Conservation (phyloP, 1,140 invertebrate genomes). For the Agrilus planipennis region DNA sequence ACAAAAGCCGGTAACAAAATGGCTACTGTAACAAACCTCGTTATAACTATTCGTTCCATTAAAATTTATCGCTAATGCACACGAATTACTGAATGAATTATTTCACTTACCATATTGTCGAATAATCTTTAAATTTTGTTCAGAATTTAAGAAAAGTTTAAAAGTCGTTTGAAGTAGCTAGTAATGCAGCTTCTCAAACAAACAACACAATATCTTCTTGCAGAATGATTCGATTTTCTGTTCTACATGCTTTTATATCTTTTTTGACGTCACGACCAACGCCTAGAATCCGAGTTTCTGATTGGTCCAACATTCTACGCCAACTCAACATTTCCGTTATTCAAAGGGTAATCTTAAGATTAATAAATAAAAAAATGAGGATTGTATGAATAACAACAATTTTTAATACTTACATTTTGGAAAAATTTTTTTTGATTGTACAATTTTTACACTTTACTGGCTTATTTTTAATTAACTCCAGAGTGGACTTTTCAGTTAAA, state of each 20-base stretch:
- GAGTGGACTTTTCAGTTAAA: too few species aligned
- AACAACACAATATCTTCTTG: too few species aligned
- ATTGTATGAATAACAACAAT: too few species aligned
- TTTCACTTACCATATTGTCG: constrained; percentile 3
- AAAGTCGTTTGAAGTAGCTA: background rate
- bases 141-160: background rate
- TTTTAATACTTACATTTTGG: too few species aligned
- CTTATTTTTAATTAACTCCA: too few species aligned
- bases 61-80: background rate
- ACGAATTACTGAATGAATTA: background rate
- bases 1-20: constrained; percentile 2
- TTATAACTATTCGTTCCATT: background rate
- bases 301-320: too few species aligned
- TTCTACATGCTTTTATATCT: background rate
- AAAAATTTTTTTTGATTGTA: too few species aligned
- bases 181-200: constrained; percentile 3
- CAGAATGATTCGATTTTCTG: constrained; percentile 3
- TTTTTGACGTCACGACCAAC: constrained; percentile 4
- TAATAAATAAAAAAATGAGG: too few species aligned
- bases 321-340: too few species aligned
- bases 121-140: background rate
- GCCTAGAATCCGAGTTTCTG: background rate
- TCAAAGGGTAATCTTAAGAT: too few species aligned
- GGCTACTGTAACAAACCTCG: background rate
- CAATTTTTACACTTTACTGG: too few species aligned